Conservation (phyloP, 2,113 vertebrate species). For the Megaptera novaeangliae region DNA sequence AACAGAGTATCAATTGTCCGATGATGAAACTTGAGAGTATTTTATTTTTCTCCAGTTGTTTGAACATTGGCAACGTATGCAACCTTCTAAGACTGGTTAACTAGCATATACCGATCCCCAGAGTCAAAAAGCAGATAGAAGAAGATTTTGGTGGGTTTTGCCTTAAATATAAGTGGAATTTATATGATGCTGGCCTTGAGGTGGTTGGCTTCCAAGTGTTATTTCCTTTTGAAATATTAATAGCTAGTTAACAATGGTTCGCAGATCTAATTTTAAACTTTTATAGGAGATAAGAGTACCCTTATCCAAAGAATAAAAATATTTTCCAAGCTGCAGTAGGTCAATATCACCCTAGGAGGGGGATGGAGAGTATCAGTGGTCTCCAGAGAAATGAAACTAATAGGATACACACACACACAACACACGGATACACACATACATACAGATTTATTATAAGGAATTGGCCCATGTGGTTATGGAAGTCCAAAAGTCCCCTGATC, state of each 20-base stretch:
- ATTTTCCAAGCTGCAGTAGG: not conserved
- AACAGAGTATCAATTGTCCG: not conserved
- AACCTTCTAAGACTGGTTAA: not conserved
- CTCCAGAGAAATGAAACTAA: not conserved
- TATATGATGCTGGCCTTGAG: not conserved
- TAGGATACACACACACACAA: not conserved
- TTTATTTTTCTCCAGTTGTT: not conserved
- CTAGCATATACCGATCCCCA: not conserved
- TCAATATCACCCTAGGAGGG: not conserved
- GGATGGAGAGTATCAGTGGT: not conserved
- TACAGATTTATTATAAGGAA: not conserved
- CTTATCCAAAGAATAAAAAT: not conserved
- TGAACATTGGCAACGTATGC: not conserved
- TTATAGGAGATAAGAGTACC: not conserved
- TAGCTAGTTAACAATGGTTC: not conserved
- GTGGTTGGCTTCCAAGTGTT: not conserved
- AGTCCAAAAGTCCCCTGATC: not conserved
- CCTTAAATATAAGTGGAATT: not conserved
- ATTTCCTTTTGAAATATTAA: not conserved
- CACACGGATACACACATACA: not conserved
- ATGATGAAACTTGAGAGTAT: not conserved
- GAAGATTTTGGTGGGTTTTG: not conserved
- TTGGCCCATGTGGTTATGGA: not conserved
- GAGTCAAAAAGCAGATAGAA: not conserved
- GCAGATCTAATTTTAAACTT: not conserved